A percentile compares a stretch with the other conserved stretches of the same genome.
phyloP scores from a whole-genome alignment of 2,113 vertebrate species.

The Pycnonotus jocosus region DNA sequence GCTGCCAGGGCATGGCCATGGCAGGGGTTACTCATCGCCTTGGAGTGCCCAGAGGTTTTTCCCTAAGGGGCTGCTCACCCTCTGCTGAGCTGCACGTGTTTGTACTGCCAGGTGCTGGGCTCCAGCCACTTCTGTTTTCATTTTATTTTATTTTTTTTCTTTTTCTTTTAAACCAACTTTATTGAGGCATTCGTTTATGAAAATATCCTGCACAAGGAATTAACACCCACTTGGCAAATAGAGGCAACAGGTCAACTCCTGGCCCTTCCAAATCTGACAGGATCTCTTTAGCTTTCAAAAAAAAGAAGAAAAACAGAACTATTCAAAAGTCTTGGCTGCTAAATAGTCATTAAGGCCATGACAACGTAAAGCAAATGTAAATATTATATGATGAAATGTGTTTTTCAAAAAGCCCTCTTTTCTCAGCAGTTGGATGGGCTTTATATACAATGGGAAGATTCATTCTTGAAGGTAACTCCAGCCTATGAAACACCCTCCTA shows the following conservation, averaged over 20 bases:
- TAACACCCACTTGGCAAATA: background rate
- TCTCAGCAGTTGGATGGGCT: background rate
- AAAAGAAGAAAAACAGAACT: background rate
- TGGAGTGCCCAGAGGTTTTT: background rate
- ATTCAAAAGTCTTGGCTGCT: background rate
- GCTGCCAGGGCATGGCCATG: background rate
- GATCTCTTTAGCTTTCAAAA: background rate
- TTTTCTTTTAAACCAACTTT: background rate
- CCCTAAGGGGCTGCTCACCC: background rate
- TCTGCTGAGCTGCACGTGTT: background rate
- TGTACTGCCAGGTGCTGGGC: background rate
- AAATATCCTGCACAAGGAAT: background rate
- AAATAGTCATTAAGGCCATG: background rate
- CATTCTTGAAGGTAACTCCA: background rate
- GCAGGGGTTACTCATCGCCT: background rate
- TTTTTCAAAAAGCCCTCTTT: background rate
- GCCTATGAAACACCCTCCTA: background rate
- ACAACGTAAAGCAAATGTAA: conserved; percentile 32
- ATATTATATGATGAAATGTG: background rate
- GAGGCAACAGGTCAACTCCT: background rate
- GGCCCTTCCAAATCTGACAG: background rate
- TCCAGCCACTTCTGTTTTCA: background rate
- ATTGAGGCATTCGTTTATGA: background rate
- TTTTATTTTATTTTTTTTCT: background rate
- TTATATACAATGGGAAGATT: background rate